These are phyloP conservation scores for Cosmia pyralina DNA, from an alignment of 2,888 invertebrate genomes.

Conservation along the genomic window DNA sequence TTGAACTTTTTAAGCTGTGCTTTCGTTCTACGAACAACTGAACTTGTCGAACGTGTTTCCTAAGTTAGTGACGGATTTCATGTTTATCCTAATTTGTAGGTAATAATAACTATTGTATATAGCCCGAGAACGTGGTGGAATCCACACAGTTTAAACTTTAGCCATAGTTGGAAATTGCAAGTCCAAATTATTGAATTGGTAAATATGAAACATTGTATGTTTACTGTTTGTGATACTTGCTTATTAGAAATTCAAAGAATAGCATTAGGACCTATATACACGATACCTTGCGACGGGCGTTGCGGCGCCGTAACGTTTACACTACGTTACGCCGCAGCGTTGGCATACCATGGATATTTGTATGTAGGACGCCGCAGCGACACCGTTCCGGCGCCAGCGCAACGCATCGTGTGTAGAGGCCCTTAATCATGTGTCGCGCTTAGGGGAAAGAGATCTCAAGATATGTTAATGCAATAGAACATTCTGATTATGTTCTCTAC, in stretches of 20 bases:
- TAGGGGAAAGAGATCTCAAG: slow-evolving; percentile 44
- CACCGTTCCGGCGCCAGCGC: no score
- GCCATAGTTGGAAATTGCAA: slow-evolving; percentile 34
- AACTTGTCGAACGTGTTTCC: slow-evolving; percentile 41
- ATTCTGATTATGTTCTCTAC: slow-evolving; percentile 35
- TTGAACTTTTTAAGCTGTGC: slow-evolving; percentile 29
- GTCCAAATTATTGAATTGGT: slow-evolving; percentile 43
- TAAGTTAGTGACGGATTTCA: slow-evolving; percentile 31
- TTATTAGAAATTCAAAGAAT: slow-evolving; percentile 52
- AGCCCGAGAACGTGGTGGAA: slow-evolving; percentile 35
- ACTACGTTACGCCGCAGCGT: no score
- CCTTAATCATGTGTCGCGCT: slow-evolving; percentile 32
- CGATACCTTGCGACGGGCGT: no score
- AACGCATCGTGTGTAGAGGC: no score
- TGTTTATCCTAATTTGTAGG: slow-evolving; percentile 32
- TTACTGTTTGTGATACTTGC: slow-evolving; percentile 63
- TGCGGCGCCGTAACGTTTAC: no score
- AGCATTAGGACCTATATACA: neutral
- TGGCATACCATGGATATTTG: no score
- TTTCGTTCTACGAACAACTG: slow-evolving; percentile 27
- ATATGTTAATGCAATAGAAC: slow-evolving; percentile 19
- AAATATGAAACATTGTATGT: slow-evolving; percentile 37
- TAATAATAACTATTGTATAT: slow-evolving; percentile 55
- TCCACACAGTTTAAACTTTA: slow-evolving; percentile 20
- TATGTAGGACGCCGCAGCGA: no score